Conservation (phyloP, 1,140 invertebrate genomes). For the Helicorthomorpha holstii region DNA sequence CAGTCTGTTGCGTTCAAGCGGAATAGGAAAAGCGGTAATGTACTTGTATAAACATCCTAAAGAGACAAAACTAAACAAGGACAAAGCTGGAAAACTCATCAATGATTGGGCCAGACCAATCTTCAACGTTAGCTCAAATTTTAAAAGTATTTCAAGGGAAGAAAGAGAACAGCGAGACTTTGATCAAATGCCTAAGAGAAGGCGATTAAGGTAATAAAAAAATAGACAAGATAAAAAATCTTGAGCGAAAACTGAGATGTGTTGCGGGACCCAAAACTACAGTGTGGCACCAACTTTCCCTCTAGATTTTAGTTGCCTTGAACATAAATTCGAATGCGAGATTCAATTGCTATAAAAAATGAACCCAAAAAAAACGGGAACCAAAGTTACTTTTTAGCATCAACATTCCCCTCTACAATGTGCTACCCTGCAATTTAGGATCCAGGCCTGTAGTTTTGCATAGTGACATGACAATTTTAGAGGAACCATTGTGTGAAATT, state of each 20-base stretch:
- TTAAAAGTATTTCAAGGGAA: conserved; percentile 49
- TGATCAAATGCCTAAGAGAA: conserved; percentile 61
- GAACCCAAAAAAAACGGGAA: too few species aligned
- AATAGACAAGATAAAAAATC: too few species aligned
- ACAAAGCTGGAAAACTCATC: conserved; percentile 77
- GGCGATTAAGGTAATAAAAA: conserved; percentile 24
- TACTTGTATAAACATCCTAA: conserved; percentile 97
- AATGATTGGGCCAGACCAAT: conserved; percentile 94
- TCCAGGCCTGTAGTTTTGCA: too few species aligned
- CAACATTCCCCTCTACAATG: too few species aligned
- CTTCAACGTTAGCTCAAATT: conserved; percentile 90
- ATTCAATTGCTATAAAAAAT: background rate
- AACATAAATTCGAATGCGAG: too few species aligned
- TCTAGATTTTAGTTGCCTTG: too few species aligned
- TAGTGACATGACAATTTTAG: too few species aligned
- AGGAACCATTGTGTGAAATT: too few species aligned
- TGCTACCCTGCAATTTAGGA: too few species aligned
- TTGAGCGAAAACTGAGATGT: conserved; percentile 19
- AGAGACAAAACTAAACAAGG: conserved; percentile 86
- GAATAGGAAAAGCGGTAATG: conserved; percentile 97
- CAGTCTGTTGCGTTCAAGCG: conserved; percentile 76
- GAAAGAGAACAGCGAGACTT: conserved; percentile 69
- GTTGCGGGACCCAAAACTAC: conserved; percentile 14
- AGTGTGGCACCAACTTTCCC: too few species aligned
- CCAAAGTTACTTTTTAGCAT: too few species aligned